These are phyloP conservation scores for Poecilia gillii DNA, from an alignment of 2,797 vertebrate genomes.

Conservation along the genomic window DNA sequence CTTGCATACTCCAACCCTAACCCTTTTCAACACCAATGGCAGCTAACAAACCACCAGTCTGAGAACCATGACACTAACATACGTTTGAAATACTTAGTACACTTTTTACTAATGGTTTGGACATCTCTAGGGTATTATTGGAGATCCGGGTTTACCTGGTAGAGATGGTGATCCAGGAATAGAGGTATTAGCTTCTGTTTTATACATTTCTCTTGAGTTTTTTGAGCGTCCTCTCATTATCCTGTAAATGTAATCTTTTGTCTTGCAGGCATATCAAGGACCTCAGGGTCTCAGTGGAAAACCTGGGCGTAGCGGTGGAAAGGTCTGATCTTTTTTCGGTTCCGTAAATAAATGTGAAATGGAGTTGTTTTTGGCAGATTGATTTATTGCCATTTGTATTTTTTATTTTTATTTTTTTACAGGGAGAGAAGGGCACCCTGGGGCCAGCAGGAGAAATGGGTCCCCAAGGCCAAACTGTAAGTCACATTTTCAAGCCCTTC, in stretches of 20 bases:
- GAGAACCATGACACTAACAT: background rate
- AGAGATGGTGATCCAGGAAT: constrained; percentile 83
- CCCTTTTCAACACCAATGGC: background rate
- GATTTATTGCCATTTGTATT: constrained; percentile 35
- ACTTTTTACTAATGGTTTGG: constrained; percentile 15
- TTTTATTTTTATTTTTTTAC: constrained; percentile 20
- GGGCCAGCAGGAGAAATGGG: constrained; percentile 84
- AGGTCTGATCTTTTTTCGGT: constrained; percentile 62
- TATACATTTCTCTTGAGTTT: background rate
- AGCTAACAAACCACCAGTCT: background rate
- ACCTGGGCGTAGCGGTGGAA: constrained; percentile 71
- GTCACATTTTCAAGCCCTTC: constrained; percentile 61
- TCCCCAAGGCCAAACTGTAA: constrained; percentile 81
- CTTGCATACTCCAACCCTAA: background rate
- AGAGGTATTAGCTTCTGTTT: constrained; percentile 73
- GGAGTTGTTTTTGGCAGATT: constrained; percentile 37
- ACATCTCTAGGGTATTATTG: constrained; percentile 80
- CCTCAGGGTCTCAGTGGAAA: constrained; percentile 79
- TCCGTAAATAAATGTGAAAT: constrained; percentile 27
- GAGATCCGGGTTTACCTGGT: constrained; percentile 82
- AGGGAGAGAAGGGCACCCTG: constrained; percentile 84
- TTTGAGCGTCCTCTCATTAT: background rate
- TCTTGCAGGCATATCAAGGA: constrained; percentile 85
- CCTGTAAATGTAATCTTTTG: constrained; percentile 12
- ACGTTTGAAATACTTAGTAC: constrained; percentile 10